A percentile compares a stretch with the other conserved stretches of the same genome.
These are phyloP conservation scores for Hermaeophaga mercurialis DNA, from an alignment of 2,888 invertebrate species.

Conservation along the genomic window DNA sequence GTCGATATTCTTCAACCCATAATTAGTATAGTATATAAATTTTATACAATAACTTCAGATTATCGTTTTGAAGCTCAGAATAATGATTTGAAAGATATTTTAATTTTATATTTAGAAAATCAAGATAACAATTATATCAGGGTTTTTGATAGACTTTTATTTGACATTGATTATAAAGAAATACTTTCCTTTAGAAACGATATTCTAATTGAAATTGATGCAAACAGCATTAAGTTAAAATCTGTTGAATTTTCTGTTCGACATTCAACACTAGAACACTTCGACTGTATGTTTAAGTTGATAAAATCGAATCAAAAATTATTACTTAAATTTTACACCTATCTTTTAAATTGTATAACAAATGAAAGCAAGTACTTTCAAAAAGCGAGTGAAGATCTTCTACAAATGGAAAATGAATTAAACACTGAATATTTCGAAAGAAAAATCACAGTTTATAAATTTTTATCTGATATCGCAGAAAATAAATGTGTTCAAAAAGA, in stretches of 20 bases:
- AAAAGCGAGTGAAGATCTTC: slow-evolving; percentile 50
- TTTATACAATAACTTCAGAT: slow-evolving; percentile 55
- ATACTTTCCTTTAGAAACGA: slow-evolving; percentile 45
- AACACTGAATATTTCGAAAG: slow-evolving; percentile 49
- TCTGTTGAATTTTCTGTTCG: slow-evolving; percentile 33
- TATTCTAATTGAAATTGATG: slow-evolving; percentile 43
- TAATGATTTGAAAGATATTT: slow-evolving; percentile 47
- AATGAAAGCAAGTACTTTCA: slow-evolving; percentile 48
- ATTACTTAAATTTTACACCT: slow-evolving; percentile 54
- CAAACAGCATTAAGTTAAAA: slow-evolving; percentile 39
- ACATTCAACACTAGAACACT: slow-evolving; percentile 45
- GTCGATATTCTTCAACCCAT: slow-evolving; percentile 54
- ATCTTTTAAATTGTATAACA: slow-evolving; percentile 53
- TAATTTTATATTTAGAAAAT: slow-evolving; percentile 41
- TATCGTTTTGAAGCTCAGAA: slow-evolving; percentile 45
- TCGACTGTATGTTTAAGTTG: slow-evolving; percentile 52
- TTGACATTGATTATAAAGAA: slow-evolving; percentile 42
- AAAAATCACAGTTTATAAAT: slow-evolving; percentile 59
- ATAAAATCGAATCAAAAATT: slow-evolving; percentile 46
- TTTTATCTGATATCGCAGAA: slow-evolving; percentile 61
- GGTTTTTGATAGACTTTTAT: slow-evolving; percentile 52
- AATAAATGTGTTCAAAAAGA: slow-evolving; percentile 56
- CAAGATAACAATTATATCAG: slow-evolving; percentile 38
- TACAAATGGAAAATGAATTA: slow-evolving; percentile 56
- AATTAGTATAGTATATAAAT: slow-evolving; percentile 57